Conservation (phyloP, 2,797 vertebrate species). For the Falco peregrinus region DNA sequence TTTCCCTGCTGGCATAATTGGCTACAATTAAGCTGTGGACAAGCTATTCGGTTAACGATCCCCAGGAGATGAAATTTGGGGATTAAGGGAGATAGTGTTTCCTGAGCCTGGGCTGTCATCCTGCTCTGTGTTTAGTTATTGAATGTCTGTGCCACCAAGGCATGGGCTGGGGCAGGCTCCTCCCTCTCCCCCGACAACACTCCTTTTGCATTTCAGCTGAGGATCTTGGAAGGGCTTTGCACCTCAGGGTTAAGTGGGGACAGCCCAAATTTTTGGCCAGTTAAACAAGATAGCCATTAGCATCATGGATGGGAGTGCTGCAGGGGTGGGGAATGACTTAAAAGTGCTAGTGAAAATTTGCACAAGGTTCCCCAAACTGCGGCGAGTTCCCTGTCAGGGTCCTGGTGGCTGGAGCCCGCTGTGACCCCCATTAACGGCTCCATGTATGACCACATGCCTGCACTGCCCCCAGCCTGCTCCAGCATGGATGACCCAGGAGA, state of each 20-base stretch:
- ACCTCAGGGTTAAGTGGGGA: neutral
- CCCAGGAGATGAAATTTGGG: conserved; percentile 28
- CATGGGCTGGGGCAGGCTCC: fast-evolving
- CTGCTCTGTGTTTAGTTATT: neutral
- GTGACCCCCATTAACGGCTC: neutral
- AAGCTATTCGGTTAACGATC: conserved; percentile 32
- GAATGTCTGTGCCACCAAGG: neutral
- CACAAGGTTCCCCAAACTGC: fast-evolving
- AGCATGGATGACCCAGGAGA: neutral
- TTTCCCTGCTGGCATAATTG: conserved; percentile 24
- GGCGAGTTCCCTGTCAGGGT: neutral
- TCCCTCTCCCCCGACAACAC: fast-evolving
- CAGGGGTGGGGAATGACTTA: neutral
- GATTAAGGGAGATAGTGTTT: neutral
- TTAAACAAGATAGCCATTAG: neutral
- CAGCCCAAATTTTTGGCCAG: neutral
- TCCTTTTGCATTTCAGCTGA: neutral
- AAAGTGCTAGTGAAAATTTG: neutral
- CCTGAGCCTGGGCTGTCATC: neutral
- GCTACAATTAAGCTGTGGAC: conserved; percentile 26
- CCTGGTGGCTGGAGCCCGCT: neutral
- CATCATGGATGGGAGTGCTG: neutral
- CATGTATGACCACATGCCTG: neutral
- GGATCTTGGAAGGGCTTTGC: neutral
- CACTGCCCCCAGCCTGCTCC: neutral